Conservation (phyloP, 2,797 vertebrate species). For the Nothura maculosa region DNA sequence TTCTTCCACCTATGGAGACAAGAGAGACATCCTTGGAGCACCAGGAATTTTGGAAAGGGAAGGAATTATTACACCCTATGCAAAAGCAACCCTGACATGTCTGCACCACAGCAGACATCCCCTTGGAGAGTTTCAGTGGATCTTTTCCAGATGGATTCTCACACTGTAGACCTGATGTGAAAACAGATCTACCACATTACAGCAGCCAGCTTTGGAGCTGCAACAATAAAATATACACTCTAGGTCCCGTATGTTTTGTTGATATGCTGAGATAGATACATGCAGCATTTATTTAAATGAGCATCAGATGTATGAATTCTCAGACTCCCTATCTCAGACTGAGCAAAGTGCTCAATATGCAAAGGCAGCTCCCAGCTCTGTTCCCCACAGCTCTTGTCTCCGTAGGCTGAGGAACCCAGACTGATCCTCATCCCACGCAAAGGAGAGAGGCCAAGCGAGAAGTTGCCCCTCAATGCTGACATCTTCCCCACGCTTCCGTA, state of each 20-base stretch:
- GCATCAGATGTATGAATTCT: neutral
- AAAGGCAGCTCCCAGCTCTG: neutral
- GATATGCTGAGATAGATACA: neutral
- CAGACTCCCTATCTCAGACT: neutral
- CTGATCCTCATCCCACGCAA: neutral
- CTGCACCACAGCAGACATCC: neutral
- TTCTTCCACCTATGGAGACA: slow-evolving; percentile 90
- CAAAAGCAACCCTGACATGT: neutral
- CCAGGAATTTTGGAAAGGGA: neutral
- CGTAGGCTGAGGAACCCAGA: neutral
- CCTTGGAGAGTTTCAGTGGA: neutral
- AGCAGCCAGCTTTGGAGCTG: neutral
- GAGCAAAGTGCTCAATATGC: neutral
- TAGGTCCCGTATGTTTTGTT: neutral
- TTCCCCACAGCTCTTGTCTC: neutral
- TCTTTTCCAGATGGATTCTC: neutral
- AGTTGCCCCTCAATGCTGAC: neutral
- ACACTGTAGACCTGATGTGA: neutral
- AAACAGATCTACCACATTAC: neutral
- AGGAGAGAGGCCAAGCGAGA: neutral
- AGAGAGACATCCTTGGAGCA: neutral
- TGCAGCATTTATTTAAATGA: neutral
- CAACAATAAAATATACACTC: neutral
- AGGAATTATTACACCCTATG: neutral
- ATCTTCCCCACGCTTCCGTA: neutral